phyloP scores from a whole-genome alignment of 2,888 invertebrate species.

The Melanchra persicariae region DNA sequence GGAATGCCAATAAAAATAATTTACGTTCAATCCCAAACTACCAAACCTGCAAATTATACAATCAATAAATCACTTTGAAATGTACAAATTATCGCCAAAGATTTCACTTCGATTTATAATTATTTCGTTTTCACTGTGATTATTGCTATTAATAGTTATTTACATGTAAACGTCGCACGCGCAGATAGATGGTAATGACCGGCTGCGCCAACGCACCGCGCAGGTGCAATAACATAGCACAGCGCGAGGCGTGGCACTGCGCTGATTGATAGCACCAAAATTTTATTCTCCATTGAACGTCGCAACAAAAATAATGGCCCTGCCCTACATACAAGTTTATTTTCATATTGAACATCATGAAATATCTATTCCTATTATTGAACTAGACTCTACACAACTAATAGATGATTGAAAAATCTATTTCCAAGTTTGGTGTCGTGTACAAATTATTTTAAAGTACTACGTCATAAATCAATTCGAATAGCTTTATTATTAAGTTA shows the following conservation, averaged over 20 bases:
- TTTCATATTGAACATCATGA: slow-evolving; percentile 47
- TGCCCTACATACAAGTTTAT: slow-evolving; percentile 53
- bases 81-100: slow-evolving; percentile 64
- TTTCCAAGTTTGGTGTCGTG: slow-evolving; percentile 57
- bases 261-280: slow-evolving; percentile 59
- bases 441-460: slow-evolving; percentile 67
- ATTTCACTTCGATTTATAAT: slow-evolving; percentile 75
- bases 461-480: slow-evolving; percentile 58
- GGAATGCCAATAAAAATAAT: slow-evolving; percentile 53
- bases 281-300: slow-evolving; percentile 42
- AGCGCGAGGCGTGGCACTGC: slow-evolving; percentile 46
- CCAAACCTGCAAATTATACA: slow-evolving; percentile 63
- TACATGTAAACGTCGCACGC: slow-evolving; percentile 70
- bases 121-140: slow-evolving; percentile 74
- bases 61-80: slow-evolving; percentile 65
- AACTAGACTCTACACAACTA: slow-evolving; percentile 54
- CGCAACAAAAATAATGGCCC: slow-evolving; percentile 42
- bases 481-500: slow-evolving; percentile 65
- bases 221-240: slow-evolving; percentile 63
- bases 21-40: slow-evolving; percentile 50
- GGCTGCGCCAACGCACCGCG: slow-evolving; percentile 66
- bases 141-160: slow-evolving; percentile 76
- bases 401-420: slow-evolving; percentile 63
- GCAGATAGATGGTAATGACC: slow-evolving; percentile 68
- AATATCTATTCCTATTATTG: slow-evolving; percentile 59